These are phyloP conservation scores for Dendroctonus ponderosae DNA, from an alignment of 1,140 invertebrate genomes.

Conservation along the genomic window DNA sequence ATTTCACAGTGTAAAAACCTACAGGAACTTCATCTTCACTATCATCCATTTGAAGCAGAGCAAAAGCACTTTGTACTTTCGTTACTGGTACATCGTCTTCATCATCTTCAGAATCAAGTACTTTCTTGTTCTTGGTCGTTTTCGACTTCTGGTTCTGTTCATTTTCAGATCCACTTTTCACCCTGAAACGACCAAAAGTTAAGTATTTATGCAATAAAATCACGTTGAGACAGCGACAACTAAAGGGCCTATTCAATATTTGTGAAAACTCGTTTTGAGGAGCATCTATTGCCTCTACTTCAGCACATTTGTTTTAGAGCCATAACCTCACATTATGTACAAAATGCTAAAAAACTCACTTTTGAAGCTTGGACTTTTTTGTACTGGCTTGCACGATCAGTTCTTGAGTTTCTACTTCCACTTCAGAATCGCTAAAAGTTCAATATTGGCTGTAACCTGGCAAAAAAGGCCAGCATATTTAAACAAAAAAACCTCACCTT, in stretches of 20 bases:
- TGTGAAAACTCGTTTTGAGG: too few relatives aligned
- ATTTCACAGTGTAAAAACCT: neutral
- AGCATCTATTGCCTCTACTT: too few relatives aligned
- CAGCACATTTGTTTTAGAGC: too few relatives aligned
- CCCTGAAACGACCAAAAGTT: conserved; percentile 35
- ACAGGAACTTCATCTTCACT: conserved; percentile 49
- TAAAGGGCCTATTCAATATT: too few relatives aligned
- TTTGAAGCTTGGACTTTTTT: conserved; percentile 44
- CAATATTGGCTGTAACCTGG: conserved; percentile 40
- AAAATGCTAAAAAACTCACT: conserved; percentile 40
- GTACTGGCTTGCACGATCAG: conserved; percentile 38
- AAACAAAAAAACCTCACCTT: conserved; percentile 52
- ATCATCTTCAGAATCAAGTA: conserved; percentile 49
- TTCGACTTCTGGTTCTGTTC: conserved; percentile 48
- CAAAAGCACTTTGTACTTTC: conserved; percentile 48
- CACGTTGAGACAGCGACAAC: too few relatives aligned
- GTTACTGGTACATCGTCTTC: conserved; percentile 45
- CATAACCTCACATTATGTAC: conserved; percentile 40
- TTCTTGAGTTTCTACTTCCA: conserved; percentile 43
- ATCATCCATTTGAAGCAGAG: conserved; percentile 51
- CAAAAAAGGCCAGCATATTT: conserved; percentile 23
- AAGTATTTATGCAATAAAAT: too few relatives aligned
- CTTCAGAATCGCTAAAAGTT: conserved; percentile 43
- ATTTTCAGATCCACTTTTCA: conserved; percentile 44
- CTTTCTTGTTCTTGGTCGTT: conserved; percentile 49